These are phyloP conservation scores for Phalacrocorax aristotelis DNA, from an alignment of 2,113 vertebrate species.

Conservation along the genomic window DNA sequence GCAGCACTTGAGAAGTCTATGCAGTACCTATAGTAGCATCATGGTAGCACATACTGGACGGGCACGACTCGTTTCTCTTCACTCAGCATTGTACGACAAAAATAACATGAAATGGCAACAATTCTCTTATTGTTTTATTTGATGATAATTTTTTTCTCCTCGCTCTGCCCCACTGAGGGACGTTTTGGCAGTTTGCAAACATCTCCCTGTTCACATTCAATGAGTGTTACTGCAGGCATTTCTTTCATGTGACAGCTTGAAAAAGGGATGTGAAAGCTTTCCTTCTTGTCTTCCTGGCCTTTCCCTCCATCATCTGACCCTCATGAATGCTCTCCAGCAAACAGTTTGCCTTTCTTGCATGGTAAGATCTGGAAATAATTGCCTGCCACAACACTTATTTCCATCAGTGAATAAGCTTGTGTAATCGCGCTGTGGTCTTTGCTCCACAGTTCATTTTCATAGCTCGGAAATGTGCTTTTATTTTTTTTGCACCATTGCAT, in stretches of 20 bases:
- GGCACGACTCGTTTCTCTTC: not conserved
- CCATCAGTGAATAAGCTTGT: slow-evolving; percentile 41
- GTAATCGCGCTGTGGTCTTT: slow-evolving; percentile 26
- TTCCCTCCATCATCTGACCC: slow-evolving; percentile 49
- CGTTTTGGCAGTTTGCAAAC: not conserved
- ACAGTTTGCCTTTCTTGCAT: slow-evolving; percentile 44
- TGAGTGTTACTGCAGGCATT: slow-evolving; percentile 49
- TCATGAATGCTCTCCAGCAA: slow-evolving; percentile 48
- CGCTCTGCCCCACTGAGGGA: not conserved
- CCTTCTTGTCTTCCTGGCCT: slow-evolving; percentile 50
- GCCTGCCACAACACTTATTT: slow-evolving; percentile 34
- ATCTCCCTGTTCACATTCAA: slow-evolving; percentile 40
- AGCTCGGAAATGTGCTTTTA: slow-evolving; percentile 25
- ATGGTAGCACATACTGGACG: rapidly evolving
- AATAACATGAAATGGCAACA: not conserved
- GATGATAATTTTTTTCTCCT: slow-evolving; percentile 4
- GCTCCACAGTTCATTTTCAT: slow-evolving; percentile 52
- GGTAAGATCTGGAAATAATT: slow-evolving; percentile 67
- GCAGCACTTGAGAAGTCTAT: not conserved
- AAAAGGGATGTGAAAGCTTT: slow-evolving; percentile 57
- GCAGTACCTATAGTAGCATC: not conserved
- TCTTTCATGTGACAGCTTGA: slow-evolving; percentile 67
- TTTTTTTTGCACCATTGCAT: not conserved
- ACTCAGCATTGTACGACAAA: not conserved
- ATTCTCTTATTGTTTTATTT: slow-evolving; percentile 3